Evolutionary conservation across 2,113 vertebrate genomes (phyloP).

Genomic region (Dasypus novemcinctus): DNA sequence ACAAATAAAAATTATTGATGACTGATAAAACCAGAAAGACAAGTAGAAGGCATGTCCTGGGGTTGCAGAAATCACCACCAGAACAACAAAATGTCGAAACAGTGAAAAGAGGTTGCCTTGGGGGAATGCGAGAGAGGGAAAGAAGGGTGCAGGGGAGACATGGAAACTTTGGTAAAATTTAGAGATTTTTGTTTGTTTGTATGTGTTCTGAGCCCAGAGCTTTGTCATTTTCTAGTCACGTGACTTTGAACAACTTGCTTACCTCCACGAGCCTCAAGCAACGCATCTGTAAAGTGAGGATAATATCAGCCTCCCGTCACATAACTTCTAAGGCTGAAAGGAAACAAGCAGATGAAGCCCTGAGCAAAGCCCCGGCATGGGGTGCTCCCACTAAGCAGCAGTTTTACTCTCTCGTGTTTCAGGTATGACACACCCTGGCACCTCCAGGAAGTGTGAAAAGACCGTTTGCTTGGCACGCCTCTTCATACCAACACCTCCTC

Average conservation of each 20-base stretch:
- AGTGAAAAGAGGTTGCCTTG: neutral
- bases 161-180: neutral
- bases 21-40: too few species aligned
- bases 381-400: neutral
- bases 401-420: too few species aligned
- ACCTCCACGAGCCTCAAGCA: neutral
- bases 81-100: neutral
- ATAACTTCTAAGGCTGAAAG: neutral
- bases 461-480: neutral
- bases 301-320: neutral
- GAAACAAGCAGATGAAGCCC: neutral
- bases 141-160: neutral
- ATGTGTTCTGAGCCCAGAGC: neutral
- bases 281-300: neutral
- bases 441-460: neutral
- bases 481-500: neutral
- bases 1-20: too few species aligned
- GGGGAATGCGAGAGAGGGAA: neutral
- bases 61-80: too few species aligned
- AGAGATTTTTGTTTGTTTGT: neutral
- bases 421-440: neutral
- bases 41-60: too few species aligned
- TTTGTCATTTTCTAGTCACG: neutral
- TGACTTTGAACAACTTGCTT: neutral
- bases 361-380: neutral